Evolutionary conservation across 2,113 vertebrate species (phyloP).

Genomic region (Antechinus flavipes): DNA sequence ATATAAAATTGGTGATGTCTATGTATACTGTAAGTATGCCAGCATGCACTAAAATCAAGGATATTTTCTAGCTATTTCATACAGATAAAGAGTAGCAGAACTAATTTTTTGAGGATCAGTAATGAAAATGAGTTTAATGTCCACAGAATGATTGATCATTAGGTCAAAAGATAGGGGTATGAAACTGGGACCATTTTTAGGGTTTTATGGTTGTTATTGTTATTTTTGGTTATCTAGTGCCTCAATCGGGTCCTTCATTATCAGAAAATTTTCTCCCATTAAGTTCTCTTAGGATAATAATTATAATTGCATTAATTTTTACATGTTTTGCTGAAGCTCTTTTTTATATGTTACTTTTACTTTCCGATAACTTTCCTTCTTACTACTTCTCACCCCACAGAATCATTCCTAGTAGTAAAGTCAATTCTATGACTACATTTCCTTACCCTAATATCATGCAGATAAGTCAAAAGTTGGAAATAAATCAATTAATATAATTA

Average conservation of each 20-base stretch:
- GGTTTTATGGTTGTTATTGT: background rate
- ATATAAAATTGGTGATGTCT: conserved; percentile 62
- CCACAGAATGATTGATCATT: background rate
- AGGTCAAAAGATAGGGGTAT: background rate
- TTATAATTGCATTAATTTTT: background rate
- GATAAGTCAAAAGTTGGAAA: background rate
- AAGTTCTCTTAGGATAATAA: background rate
- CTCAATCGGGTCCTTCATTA: background rate
- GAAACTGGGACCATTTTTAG: background rate
- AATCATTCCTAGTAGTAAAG: background rate
- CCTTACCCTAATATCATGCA: background rate
- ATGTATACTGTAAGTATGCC: conserved; percentile 32
- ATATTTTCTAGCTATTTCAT: conserved; percentile 57
- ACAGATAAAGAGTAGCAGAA: conserved; percentile 54
- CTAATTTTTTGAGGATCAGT: background rate
- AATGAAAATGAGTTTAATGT: background rate
- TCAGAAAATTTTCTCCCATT: background rate
- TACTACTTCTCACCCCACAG: background rate
- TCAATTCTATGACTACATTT: background rate
- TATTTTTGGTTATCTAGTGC: too few relatives aligned
- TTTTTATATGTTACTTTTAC: background rate
- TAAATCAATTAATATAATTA: background rate
- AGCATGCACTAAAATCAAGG: conserved; percentile 59
- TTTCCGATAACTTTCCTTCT: background rate
- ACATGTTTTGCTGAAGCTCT: background rate